Evolutionary conservation across 2,888 invertebrate species (phyloP).

Genomic region (Tipula unca): DNA sequence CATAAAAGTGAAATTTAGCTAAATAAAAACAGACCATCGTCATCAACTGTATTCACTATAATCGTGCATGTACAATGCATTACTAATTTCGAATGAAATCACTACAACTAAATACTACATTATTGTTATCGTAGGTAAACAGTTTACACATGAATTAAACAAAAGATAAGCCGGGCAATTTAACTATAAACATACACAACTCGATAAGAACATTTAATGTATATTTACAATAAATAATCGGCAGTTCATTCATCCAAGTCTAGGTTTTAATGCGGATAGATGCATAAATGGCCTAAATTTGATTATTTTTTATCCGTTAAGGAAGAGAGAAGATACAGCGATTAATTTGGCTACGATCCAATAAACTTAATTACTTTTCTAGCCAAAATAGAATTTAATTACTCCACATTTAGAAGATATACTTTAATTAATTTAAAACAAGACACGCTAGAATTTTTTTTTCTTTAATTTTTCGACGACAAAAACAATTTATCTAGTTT

Average conservation of each 20-base stretch:
- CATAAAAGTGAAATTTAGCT: background rate
- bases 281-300: background rate
- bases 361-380: background rate
- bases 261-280: background rate
- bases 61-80: background rate
- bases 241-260: background rate
- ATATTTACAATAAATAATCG: background rate
- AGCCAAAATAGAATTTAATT: constrained; percentile 4
- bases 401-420: background rate
- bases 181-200: background rate
- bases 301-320: background rate
- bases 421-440: background rate
- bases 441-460: background rate
- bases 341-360: background rate
- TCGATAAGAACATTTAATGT: background rate
- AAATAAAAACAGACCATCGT: background rate
- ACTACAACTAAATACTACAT: background rate
- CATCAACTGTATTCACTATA: background rate
- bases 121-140: background rate
- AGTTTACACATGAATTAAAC: background rate
- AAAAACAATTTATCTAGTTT: background rate
- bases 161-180: background rate
- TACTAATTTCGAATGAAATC: background rate
- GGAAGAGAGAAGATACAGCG: background rate
- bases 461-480: too few relatives aligned